Percentiles rank a stretch among this genome's conserved stretches.
Evolutionary conservation across 2,888 invertebrate species (phyloP).

Genomic region (Coelogynopora nodosa): DNA sequence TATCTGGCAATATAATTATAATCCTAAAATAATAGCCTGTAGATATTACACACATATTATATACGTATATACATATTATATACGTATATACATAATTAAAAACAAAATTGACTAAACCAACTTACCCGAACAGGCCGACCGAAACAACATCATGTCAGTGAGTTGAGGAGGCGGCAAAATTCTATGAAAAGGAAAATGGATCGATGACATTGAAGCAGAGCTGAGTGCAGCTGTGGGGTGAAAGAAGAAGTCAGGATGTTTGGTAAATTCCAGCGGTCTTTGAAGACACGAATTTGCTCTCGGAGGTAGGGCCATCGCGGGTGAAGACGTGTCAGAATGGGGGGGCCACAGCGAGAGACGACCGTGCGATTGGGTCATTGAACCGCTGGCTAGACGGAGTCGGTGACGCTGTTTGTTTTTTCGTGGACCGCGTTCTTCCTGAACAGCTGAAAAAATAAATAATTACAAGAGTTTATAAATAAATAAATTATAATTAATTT

Average conservation of each 20-base stretch:
- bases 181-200: not conserved
- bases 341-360: not conserved
- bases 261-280: too few relatives aligned
- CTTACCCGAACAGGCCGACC: not conserved
- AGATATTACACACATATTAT: too few relatives aligned
- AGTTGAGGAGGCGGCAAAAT: not conserved
- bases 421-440: constrained; percentile 77
- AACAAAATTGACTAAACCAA: too few relatives aligned
- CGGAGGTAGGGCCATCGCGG: not conserved
- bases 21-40: too few relatives aligned
- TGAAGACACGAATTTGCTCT: too few relatives aligned
- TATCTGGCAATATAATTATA: too few relatives aligned
- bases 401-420: constrained; percentile 58
- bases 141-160: not conserved
- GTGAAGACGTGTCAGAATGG: not conserved
- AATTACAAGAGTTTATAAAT: too few relatives aligned
- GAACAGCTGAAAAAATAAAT: constrained; percentile 69
- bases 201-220: too few relatives aligned
- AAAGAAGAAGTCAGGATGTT: not conserved
- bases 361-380: not conserved
- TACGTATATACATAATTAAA: too few relatives aligned
- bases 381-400: not conserved
- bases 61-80: too few relatives aligned
- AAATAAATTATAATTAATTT: too few relatives aligned
- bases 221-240: too few relatives aligned